Evolutionary conservation across 2,888 invertebrate species (phyloP).

Genomic region (Lasioglossum vierecki): DNA sequence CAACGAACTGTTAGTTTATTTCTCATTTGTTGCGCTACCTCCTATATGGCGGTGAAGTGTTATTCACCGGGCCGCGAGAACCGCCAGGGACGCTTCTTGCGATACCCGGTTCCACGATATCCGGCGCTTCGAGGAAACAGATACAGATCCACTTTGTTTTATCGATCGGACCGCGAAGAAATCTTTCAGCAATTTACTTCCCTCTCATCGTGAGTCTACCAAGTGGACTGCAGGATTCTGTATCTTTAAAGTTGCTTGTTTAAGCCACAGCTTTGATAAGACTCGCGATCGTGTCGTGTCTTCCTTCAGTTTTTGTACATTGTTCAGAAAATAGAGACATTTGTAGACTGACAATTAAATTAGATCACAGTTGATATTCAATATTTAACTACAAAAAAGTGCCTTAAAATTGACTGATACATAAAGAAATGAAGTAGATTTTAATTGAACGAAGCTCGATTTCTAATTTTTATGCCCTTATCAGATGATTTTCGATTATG

Average conservation of each 20-base stretch:
- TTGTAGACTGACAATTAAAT: too few relatives aligned
- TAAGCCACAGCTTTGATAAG: too few relatives aligned
- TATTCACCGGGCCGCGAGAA: constrained; percentile 25
- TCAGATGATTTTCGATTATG: neutral
- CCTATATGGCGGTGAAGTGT: constrained; percentile 34
- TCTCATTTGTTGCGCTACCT: constrained; percentile 49
- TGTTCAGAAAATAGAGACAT: too few relatives aligned
- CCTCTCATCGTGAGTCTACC: neutral
- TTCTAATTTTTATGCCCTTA: neutral
- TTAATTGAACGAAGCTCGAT: neutral
- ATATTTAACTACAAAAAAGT: neutral
- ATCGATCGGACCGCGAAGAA: neutral
- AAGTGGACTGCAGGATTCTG: neutral
- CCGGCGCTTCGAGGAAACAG: neutral
- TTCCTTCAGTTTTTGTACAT: too few relatives aligned
- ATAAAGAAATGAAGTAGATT: neutral
- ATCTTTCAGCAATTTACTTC: neutral
- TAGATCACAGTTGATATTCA: too few relatives aligned
- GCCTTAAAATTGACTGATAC: neutral
- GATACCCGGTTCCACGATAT: neutral
- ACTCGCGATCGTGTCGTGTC: too few relatives aligned
- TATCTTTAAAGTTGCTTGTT: neutral
- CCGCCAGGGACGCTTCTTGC: neutral
- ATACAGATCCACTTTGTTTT: neutral
- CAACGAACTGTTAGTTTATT: constrained; percentile 44